A percentile compares a stretch with the other conserved stretches of the same genome.
Evolutionary conservation across 2,888 invertebrate species (phyloP).

Genomic region (Eretmocerus hayati): DNA sequence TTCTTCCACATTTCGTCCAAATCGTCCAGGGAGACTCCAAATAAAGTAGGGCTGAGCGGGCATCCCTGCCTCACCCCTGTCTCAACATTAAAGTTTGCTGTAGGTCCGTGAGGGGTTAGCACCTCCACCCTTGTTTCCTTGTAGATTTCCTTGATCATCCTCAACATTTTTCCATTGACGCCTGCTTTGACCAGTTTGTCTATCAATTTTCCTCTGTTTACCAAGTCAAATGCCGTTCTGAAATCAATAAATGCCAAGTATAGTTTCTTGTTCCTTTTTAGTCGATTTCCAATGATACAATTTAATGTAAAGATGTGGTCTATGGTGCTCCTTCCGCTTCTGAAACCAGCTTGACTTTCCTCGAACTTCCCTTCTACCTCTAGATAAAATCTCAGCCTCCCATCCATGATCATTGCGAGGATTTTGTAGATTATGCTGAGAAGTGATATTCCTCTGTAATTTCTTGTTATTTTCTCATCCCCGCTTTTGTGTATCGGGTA

Average conservation of each 20-base stretch:
- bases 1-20: slow-evolving; percentile 17
- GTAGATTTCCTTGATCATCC: slow-evolving; percentile 15
- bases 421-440: too few species aligned
- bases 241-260: neutral
- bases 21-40: slow-evolving; percentile 18
- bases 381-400: too few species aligned
- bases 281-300: neutral
- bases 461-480: too few species aligned
- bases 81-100: neutral
- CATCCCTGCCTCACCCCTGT: slow-evolving; percentile 18
- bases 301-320: too few species aligned
- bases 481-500: too few species aligned
- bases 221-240: neutral
- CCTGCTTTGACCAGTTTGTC: slow-evolving; percentile 2
- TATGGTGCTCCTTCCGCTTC: too few species aligned
- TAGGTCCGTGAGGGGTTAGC: neutral
- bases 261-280: neutral
- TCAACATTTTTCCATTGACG: slow-evolving; percentile 5
- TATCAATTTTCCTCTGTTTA: neutral
- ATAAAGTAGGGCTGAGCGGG: slow-evolving; percentile 13
- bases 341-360: too few species aligned
- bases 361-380: too few species aligned
- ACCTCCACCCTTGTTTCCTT: slow-evolving; percentile 14
- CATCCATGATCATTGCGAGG: too few species aligned
- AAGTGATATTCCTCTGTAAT: too few species aligned